Percentiles rank a stretch among this genome's conserved stretches.
phyloP scores from a whole-genome alignment of 2,797 vertebrate species.

The Coreius guichenoti region DNA sequence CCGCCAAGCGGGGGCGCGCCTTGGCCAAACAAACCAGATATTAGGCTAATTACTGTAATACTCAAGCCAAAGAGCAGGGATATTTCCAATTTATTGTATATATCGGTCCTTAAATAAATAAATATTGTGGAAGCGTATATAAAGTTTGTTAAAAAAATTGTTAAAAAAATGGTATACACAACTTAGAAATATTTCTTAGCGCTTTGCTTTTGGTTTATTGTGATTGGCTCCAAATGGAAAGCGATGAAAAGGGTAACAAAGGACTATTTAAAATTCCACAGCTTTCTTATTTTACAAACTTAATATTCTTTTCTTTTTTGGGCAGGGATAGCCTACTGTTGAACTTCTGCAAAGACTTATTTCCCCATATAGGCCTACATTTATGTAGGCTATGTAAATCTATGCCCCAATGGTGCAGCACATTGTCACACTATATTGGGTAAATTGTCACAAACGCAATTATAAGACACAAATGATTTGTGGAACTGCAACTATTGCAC shows the following conservation, averaged over 20 bases:
- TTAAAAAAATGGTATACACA: not conserved
- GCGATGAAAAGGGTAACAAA: not conserved
- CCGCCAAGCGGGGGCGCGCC: constrained; percentile 4
- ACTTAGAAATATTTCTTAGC: not conserved
- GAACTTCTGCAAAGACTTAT: no score
- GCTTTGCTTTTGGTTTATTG: not conserved
- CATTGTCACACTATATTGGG: no score
- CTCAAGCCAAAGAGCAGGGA: not conserved
- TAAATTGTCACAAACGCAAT: no score
- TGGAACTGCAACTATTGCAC: no score
- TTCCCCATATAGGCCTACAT: no score
- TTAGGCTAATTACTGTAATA: no score
- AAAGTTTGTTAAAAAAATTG: not conserved
- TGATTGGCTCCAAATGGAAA: not conserved
- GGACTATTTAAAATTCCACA: not conserved
- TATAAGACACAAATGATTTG: no score
- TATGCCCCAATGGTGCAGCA: no score
- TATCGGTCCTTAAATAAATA: not conserved
- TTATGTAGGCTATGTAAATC: no score
- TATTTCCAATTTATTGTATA: not conserved
- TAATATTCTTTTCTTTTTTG: not conserved
- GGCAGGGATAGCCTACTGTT: no score
- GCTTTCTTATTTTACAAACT: not conserved
- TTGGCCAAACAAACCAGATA: not conserved
- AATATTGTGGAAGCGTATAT: not conserved